phyloP scores from a whole-genome alignment of 2,113 vertebrate species.

The Antennarius striatus region DNA sequence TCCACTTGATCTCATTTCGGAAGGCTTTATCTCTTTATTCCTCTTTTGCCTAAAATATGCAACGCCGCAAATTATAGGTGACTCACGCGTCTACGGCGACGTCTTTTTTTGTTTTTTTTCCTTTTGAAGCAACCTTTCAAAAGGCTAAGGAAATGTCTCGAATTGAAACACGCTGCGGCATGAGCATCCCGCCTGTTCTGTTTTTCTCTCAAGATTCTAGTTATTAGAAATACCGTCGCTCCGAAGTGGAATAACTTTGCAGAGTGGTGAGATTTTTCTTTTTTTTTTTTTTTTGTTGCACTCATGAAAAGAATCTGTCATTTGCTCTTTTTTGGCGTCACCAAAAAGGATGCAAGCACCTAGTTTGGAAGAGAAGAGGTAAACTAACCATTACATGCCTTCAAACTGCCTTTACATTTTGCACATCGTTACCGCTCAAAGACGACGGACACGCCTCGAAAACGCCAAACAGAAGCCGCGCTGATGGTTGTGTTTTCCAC shows the following conservation, averaged over 20 bases:
- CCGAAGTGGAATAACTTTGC: constrained; percentile 43
- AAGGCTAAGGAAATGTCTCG: constrained; percentile 36
- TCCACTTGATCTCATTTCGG: background rate
- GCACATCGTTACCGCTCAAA: constrained; percentile 2
- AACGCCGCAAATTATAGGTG: constrained; percentile 17
- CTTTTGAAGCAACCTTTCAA: constrained; percentile 27
- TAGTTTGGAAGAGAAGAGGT: background rate
- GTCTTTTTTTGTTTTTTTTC: background rate
- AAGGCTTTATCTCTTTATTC: background rate
- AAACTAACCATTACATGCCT: background rate
- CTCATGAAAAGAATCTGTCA: constrained; percentile 20
- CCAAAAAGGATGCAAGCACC: background rate
- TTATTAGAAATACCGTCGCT: constrained; percentile 26
- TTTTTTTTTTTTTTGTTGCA: constrained; percentile 8
- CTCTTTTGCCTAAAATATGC: constrained; percentile 1
- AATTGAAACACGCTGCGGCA: constrained; percentile 36
- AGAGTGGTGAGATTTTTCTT: constrained; percentile 34
- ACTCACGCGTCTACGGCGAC: constrained; percentile 4
- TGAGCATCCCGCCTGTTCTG: constrained; percentile 38
- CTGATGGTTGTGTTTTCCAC: background rate
- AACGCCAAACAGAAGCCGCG: background rate
- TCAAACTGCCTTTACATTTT: constrained; percentile 16
- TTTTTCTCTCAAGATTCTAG: constrained; percentile 19
- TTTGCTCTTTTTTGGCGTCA: background rate
- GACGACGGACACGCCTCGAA: constrained; percentile 21